Percentiles rank a stretch among this genome's conserved stretches.
Conservation (phyloP, 2,888 invertebrate genomes). For the Frankliniella intonsa region DNA sequence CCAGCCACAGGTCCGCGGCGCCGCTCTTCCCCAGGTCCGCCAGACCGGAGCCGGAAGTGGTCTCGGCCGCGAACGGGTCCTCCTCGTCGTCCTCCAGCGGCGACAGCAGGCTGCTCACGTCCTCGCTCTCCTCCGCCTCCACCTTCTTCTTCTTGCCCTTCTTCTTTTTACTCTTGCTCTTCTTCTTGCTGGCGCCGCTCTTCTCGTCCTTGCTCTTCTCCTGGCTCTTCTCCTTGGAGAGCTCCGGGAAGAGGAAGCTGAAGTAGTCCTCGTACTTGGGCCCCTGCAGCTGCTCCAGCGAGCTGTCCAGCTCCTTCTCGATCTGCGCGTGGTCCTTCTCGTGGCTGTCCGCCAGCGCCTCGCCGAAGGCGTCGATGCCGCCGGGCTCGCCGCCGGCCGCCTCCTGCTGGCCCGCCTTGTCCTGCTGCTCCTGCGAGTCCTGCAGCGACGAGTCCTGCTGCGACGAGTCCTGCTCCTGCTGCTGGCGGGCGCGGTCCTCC, state of each 20-base stretch:
- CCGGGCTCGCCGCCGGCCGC: too few relatives aligned
- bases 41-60: background rate
- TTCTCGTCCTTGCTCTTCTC: conserved; percentile 33
- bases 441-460: background rate
- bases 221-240: conserved; percentile 33
- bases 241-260: conserved; percentile 48
- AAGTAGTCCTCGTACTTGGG: conserved; percentile 48
- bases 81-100: conserved; percentile 7
- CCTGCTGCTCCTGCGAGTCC: conserved; percentile 7
- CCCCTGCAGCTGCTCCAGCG: conserved; percentile 8
- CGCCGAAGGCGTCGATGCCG: background rate
- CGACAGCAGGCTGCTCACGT: conserved; percentile 15
- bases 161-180: conserved; percentile 28
- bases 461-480: background rate
- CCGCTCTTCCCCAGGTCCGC: background rate
- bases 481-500: background rate
- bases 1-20: background rate
- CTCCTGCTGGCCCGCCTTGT: background rate
- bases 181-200: background rate
- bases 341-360: background rate
- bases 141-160: conserved; percentile 32
- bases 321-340: conserved; percentile 8
- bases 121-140: background rate
- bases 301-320: conserved; percentile 3
- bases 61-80: conserved; percentile 15